Base-by-base conservation (phyloP, 2,888 invertebrate species). In the Leptinotarsa rubiginosa region DNA sequence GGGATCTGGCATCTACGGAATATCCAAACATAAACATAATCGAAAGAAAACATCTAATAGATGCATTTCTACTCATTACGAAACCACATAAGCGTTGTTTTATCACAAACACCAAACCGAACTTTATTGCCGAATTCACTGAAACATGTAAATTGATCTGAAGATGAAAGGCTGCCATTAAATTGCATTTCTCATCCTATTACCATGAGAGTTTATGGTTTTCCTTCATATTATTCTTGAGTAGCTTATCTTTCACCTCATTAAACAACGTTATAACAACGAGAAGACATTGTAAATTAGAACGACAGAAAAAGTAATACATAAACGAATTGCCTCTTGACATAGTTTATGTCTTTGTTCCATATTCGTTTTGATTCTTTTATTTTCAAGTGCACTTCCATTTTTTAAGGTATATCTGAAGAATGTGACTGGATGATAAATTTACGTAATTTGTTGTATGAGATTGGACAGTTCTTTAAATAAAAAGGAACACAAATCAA, bases 181-280 rank as follows among this genome's bases (percentile, higher is more conserved):
- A 75, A 65, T 50, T 47, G 65, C 69, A 62, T 67, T 66, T 72
- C 70, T 77, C 49, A 70, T 68, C 49, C 69, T 65, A 65, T 70
- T 74, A 77, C 70, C 75, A 66, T 75, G 74, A 77, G 75, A 69
- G 54, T 74, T 75, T 72, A 77, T 72, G 56, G 72, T 67, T 49
- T 47, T 70, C 41, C 73, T 71, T 66, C 66, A 62, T 72, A 77
- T 74, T 72, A 69, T 65, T 65, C 65, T 72, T 65, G 71, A 75
- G 77, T 65, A 72, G 74, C 72, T 75, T 77, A 73, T 74, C 74
- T 66, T 70, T 67, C 72, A 74, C 66, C 70, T 77, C 74, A 75
- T 77, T 77, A 74, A 74, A 75, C 72, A 72, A 41, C 73, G 73
- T 71, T 72, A 77, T 75, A 75, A 75, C 66, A 73, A 73, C 69